Evolutionary conservation across 2,888 invertebrate genomes (phyloP), one percentile per base, ranked within the genome.

Genomic region (Phanerotoma sp.): DNA sequence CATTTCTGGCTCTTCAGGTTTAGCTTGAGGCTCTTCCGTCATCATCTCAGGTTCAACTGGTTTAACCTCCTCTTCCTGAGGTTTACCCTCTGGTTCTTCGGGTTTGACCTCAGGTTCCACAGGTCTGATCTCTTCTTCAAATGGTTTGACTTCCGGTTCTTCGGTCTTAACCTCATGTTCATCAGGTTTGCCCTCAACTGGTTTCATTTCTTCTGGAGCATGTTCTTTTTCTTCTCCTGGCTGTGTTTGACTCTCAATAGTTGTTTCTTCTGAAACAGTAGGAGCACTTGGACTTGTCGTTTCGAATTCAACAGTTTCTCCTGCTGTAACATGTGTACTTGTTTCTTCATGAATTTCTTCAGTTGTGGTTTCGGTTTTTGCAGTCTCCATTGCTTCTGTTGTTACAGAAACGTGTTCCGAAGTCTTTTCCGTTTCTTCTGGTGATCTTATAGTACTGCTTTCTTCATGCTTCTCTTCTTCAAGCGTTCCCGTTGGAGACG

Each of bases 311-410:
- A 9, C 9, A 7, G 25, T 7, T 25, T 7, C 9, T 25, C 9
- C 25, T 25, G 25, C 7, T 7, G 25, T 25, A 7, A 7, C 25
- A n/a, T 60, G 57, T 5, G 59, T 47, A 2, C 37, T 50, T 3
- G 32, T 20, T 44, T 62, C 65, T 41, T 57, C 54, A 21, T 52
- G 11, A 15, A 52, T 13, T 55, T 59, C 60, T 25, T 41, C 56
- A 6, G 53, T 42, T 22, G 48, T 28, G 4, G 57, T 41, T 41
- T 57, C 61, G 15, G 32, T 22, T 25, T 9, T 25, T 16, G 33
- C 25, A 9, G 28, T 32, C 6, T 33, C n/a, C 18, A 61, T 56
- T 20, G 35, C 22, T 56, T 49, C 56, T 7, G 56, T 37, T 30
- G 53, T 48, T 13, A n/a, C 11, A 10, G 28, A 20, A 44, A 47